Evolutionary conservation across 2,113 vertebrate genomes (phyloP).

Genomic region (Psilopogon haemacephalus): DNA sequence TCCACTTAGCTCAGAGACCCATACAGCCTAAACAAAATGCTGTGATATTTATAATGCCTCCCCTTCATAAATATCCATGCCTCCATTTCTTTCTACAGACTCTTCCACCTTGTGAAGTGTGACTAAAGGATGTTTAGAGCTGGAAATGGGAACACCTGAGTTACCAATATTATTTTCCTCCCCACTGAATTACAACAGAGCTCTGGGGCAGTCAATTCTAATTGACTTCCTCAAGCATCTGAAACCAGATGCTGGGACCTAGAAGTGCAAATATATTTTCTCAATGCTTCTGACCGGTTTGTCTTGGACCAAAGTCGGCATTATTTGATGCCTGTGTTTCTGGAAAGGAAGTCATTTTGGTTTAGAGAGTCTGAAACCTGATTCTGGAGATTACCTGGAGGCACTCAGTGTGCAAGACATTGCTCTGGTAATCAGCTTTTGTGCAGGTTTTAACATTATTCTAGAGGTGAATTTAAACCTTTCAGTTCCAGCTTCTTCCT

Average conservation of each 20-base stretch:
- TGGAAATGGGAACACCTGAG: not conserved
- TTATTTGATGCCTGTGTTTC: not conserved
- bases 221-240: not conserved
- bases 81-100: not conserved
- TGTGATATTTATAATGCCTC: not conserved
- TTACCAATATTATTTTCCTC: not conserved
- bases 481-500: not conserved
- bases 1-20: not conserved
- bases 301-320: not conserved
- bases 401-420: not conserved
- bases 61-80: not conserved
- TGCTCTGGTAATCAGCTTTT: not conserved
- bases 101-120: not conserved
- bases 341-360: not conserved
- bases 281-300: not conserved
- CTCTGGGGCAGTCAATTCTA: not conserved
- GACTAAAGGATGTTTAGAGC: not conserved
- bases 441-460: not conserved
- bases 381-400: not conserved
- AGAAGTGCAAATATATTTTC: not conserved
- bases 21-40: not conserved
- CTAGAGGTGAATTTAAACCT: not conserved
- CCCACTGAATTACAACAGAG: not conserved
- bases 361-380: not conserved
- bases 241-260: not conserved